Evolutionary conservation across 1,140 invertebrate species (phyloP).

Genomic region (Drosophila pseudoobscura): DNA sequence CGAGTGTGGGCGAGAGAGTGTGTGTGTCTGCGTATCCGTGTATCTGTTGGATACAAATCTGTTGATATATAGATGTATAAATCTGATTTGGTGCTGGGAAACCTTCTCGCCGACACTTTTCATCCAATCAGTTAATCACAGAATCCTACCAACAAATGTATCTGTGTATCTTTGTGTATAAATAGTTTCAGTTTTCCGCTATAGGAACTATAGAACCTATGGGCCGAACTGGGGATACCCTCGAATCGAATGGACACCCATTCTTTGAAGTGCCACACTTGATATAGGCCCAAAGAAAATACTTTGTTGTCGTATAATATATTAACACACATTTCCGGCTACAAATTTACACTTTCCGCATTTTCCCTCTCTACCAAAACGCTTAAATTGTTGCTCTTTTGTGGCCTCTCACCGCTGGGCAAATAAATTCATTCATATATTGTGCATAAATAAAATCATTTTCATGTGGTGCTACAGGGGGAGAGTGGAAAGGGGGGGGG

Average conservation of each 20-base stretch:
- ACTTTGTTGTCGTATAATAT: conserved; percentile 4
- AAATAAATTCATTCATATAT: conserved; percentile 39
- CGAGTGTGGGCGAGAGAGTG: background rate
- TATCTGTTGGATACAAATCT: too few species aligned
- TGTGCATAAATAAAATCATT: conserved; percentile 17
- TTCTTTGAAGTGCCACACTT: background rate
- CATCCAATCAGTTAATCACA: conserved; percentile 28
- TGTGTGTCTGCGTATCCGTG: background rate
- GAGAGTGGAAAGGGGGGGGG: too few species aligned
- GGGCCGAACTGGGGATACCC: too few species aligned
- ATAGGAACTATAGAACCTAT: too few species aligned
- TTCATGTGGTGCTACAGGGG: too few species aligned
- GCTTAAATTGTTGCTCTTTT: conserved; percentile 8
- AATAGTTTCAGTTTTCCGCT: background rate
- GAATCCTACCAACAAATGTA: conserved; percentile 3
- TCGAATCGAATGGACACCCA: too few species aligned
- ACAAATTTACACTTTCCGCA: conserved; percentile 17
- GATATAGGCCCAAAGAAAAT: conserved; percentile 10
- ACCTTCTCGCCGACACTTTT: conserved; percentile 23
- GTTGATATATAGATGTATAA: conserved; percentile 8
- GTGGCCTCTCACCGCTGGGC: conserved; percentile 32
- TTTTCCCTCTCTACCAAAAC: conserved; percentile 14
- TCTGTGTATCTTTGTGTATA: background rate
- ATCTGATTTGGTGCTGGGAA: conserved; percentile 14
- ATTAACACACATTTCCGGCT: conserved; percentile 5